Evolutionary conservation across 1,140 invertebrate genomes (phyloP), one percentile per base, ranked within the genome.

Genomic region (Thalassaphorura encarpata): DNA sequence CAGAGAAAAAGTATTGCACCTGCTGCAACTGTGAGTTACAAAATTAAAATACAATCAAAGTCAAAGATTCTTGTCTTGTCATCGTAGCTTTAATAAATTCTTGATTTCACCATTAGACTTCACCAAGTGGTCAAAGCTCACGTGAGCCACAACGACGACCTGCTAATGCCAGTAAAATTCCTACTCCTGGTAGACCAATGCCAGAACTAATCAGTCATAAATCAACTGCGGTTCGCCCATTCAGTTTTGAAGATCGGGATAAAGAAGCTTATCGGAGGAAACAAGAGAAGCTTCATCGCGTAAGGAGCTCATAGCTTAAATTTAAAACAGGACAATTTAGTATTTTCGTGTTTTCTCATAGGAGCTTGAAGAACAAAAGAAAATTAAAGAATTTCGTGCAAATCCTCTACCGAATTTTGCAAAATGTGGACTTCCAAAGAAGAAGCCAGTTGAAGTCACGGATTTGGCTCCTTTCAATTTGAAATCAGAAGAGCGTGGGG

Each of bases 221-320:
- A n/a, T n/a, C 52, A 5, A 73, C 71, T 0, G 66, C 62, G 51
- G 58, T 65, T 1, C 40, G 66, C 51, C 73, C 78, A 11, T 79
- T 80, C 49, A 76, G 73, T 36, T 80, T 81, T 60, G 78, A 80
- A 41, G 54, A 72, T 13, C 67, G 76, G 1, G 69, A 78, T 49
- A 75, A 74, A 57, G 48, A 67, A 36, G 47, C 69, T 21, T 51
- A 70, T 0, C 69, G 71, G 13, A 73, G 71, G 43, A 77, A 76
- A 60, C 74, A 79, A 59, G 69, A 78, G 54, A 70, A 75, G 48
- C 67, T 76, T 0, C 73, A 77, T 33, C 72, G 76, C 62, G 69
- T 74, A 56, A 58, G 6, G 21, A 11, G 5, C 18, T 19, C 8
- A 19, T 6, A 42, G 8, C 19, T 19, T 42, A 42, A 42, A n/a